These are phyloP conservation scores for Brachionus paranguensis DNA, from an alignment of 1,140 invertebrate species.

Conservation along the genomic window DNA sequence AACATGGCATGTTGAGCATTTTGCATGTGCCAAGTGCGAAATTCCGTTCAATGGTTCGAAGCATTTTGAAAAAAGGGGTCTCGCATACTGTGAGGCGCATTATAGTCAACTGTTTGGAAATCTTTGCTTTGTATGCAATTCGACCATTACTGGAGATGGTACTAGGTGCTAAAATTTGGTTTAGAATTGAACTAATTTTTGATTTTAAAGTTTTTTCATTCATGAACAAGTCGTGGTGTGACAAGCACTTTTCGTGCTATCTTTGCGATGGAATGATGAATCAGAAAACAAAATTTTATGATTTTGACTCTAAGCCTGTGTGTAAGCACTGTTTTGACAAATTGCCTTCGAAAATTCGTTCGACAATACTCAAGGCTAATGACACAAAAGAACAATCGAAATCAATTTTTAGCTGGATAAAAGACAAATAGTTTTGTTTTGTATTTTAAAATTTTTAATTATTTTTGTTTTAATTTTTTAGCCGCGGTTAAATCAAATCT, in stretches of 20 bases:
- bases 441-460: neutral
- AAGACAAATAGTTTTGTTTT: neutral
- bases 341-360: conserved; percentile 82
- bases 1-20: conserved; percentile 99
- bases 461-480: neutral
- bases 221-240: conserved; percentile 98
- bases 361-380: neutral
- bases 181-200: neutral
- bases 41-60: conserved; percentile 97
- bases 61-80: conserved; percentile 96
- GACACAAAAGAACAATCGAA: neutral
- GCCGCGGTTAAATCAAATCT: neutral
- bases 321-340: conserved; percentile 98
- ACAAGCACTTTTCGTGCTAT: conserved; percentile 96
- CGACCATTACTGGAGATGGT: conserved; percentile 95
- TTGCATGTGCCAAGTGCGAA: conserved; percentile 98
- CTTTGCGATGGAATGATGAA: conserved; percentile 95
- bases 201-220: conserved; percentile 42
- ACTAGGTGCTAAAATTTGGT: conserved; percentile 46
- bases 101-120: conserved; percentile 98
- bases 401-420: conserved; percentile 14
- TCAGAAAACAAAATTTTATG: conserved; percentile 97
- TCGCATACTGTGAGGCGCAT: conserved; percentile 98
- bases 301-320: conserved; percentile 93
- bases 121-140: conserved; percentile 95